Evolutionary conservation across 2,888 invertebrate genomes (phyloP).

Genomic region (Amiota mariae): DNA sequence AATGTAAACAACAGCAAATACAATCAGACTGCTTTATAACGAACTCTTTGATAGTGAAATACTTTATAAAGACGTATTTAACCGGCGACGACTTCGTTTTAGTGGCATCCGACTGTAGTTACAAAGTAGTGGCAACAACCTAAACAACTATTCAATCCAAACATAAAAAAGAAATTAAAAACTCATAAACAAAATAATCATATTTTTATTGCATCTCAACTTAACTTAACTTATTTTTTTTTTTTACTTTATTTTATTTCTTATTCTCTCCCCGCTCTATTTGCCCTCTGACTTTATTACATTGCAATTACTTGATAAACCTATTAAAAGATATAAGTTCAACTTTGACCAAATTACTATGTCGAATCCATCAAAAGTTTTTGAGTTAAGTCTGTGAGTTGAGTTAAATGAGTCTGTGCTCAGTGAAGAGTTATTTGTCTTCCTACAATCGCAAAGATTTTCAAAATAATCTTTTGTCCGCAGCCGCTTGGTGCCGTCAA

Average conservation of each 20-base stretch:
- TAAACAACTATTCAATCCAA: background rate
- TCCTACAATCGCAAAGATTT: background rate
- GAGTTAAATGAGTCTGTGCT: background rate
- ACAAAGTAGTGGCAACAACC: background rate
- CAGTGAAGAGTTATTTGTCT: background rate
- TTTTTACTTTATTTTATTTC: too few relatives aligned
- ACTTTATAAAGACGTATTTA: too few relatives aligned
- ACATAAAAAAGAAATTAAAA: background rate
- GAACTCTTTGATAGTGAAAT: too few relatives aligned
- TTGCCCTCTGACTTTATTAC: too few relatives aligned
- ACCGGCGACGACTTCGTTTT: too few relatives aligned
- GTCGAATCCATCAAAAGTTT: slow-evolving; percentile 9
- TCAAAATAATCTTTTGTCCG: slow-evolving; percentile 12
- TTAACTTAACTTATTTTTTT: too few relatives aligned
- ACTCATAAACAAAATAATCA: slow-evolving; percentile 1
- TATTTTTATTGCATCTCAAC: slow-evolving; percentile 1
- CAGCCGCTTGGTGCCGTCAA: background rate
- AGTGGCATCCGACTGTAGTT: too few relatives aligned
- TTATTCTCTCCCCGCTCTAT: too few relatives aligned
- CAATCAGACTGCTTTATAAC: too few relatives aligned
- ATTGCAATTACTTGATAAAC: too few relatives aligned
- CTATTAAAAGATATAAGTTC: background rate
- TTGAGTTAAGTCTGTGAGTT: background rate
- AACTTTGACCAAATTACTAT: slow-evolving; percentile 13
- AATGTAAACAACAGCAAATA: too few relatives aligned